Evolutionary conservation across 53 echinoderm and acorn worm genomes (phyloP), one percentile per base, ranked within the genome.

Genomic region (Patiria pectinifera): DNA sequence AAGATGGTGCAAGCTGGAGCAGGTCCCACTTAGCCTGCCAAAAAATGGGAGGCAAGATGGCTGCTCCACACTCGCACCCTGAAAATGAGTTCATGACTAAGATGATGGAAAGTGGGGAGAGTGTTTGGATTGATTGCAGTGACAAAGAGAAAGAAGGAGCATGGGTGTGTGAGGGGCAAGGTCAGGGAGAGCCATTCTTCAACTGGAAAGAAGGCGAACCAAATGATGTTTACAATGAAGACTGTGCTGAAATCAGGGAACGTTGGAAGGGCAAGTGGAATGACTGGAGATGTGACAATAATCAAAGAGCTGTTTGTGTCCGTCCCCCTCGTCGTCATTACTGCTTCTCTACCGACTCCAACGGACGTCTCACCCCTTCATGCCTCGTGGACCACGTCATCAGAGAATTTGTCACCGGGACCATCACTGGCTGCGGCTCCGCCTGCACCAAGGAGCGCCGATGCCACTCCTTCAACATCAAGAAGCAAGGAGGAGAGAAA

Each of bases 341-440:
- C 72, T 70, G 49, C 18, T 47, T 72, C 72, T 44, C 72, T 19
- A 16, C 84, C 4, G 69, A 49, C 62, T 16, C 45, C 76, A 13
- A 22, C 49, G 74, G 49, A 11, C 49, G 22, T 8, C 11, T 72
- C 12, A 8, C 10, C 25, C 43, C 47, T 0, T 22, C 19, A 11
- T 86, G 86, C 78, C 88, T 88, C 43, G 19, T 88, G 21, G 79
- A 45, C 25, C 82, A 82, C 59, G 59, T 82, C 53, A 82, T 82
- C 82, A 59, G 44, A 22, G 82, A 82, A 59, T 53, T 82, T 24
- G 22, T 59, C 11, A 59, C 21, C 59, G 59, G 23, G 11, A 59
- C 26, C 44, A 22, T 59, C 24, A 24, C 22, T 11, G 21, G 11
- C 53, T 58, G 82, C 21, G 82, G 58, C 1, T 23, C 22, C 8